Evolutionary conservation across 53 echinoderm and acorn worm species (phyloP).

Genomic region (Patiria pectinifera): DNA sequence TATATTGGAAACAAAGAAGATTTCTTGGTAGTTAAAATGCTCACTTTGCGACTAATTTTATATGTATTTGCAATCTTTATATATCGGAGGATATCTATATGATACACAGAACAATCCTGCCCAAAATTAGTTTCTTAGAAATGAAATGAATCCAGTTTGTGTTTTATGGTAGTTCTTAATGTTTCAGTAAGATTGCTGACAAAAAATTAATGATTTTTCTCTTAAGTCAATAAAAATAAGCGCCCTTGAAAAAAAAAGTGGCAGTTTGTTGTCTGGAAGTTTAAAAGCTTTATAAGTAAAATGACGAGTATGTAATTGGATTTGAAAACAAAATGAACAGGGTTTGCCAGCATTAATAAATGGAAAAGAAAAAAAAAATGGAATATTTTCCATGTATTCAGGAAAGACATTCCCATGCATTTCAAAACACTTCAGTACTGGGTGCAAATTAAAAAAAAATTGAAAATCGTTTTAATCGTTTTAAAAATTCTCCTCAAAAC

Average conservation of each 20-base stretch:
- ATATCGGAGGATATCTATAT: too few species aligned
- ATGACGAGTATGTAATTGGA: neutral
- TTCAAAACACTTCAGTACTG: constrained; percentile 12
- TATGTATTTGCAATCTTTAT: neutral
- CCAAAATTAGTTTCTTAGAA: too few species aligned
- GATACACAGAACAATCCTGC: too few species aligned
- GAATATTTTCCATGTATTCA: constrained; percentile 26
- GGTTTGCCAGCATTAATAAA: neutral
- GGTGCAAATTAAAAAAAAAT: neutral
- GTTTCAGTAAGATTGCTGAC: too few species aligned
- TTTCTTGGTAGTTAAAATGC: neutral
- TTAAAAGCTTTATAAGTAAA: neutral
- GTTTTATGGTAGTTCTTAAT: too few species aligned
- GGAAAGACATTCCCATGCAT: constrained; percentile 16
- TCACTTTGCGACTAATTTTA: too few species aligned
- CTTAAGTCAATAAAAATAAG: too few species aligned
- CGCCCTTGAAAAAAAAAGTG: too few species aligned
- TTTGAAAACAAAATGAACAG: neutral
- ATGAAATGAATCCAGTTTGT: too few species aligned
- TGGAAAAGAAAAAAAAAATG: neutral
- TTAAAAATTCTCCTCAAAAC: neutral
- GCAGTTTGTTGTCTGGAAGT: neutral
- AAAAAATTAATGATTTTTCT: too few species aligned
- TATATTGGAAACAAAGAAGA: neutral
- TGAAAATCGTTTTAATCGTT: neutral